phyloP scores from a whole-genome alignment of 2,113 vertebrate species.

The Electrona antarctica region DNA sequence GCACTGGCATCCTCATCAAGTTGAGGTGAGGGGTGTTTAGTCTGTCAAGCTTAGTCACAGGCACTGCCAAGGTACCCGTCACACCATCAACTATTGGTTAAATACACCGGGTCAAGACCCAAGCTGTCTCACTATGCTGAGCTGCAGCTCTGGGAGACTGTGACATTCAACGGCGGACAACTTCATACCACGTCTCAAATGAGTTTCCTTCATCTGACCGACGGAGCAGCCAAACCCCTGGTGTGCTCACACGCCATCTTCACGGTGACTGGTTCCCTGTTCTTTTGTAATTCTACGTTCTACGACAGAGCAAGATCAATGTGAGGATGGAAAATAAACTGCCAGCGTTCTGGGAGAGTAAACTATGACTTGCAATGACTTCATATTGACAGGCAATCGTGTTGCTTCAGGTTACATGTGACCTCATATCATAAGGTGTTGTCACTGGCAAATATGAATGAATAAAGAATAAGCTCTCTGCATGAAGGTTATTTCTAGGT shows the following conservation, averaged over 20 bases:
- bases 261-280: constrained; percentile 12
- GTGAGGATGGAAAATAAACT: constrained; percentile 55
- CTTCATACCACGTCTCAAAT: constrained; percentile 34
- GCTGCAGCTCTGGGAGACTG: constrained; percentile 1
- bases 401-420: constrained; percentile 27
- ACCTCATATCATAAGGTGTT: constrained; percentile 10
- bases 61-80: constrained; percentile 7
- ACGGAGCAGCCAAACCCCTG: constrained; percentile 49
- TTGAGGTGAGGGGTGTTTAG: constrained; percentile 12
- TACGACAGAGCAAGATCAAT: constrained; percentile 25
- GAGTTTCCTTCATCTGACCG: constrained; percentile 37
- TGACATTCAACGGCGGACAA: constrained; percentile 22
- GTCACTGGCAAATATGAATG: constrained; percentile 6
- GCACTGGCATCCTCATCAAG: constrained; percentile 12
- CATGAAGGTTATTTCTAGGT: neutral
- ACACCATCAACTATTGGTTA: neutral
- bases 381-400: constrained; percentile 6
- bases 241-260: constrained; percentile 44
- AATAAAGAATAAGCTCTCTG: neutral
- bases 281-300: constrained; percentile 7
- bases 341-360: constrained; percentile 35
- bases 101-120: constrained; percentile 6
- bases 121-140: neutral
- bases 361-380: neutral
- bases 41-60: constrained; percentile 8